Percentiles rank a stretch among this genome's conserved stretches.
Evolutionary conservation across 2,888 invertebrate species (phyloP).

Genomic region (Andrena marginata): DNA sequence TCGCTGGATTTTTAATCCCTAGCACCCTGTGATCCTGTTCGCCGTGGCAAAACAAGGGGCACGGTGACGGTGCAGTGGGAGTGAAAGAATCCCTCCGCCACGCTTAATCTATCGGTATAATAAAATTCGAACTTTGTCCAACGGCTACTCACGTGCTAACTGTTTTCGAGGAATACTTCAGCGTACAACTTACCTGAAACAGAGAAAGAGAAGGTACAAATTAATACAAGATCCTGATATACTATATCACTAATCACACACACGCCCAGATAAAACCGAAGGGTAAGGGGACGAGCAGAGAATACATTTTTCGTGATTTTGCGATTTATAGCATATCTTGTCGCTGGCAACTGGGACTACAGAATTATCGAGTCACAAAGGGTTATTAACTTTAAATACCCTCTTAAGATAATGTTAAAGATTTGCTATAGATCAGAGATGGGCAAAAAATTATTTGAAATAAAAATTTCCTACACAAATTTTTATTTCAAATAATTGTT

Average conservation of each 20-base stretch:
- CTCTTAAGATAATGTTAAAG: no score
- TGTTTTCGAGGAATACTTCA: neutral
- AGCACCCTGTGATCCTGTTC: neutral
- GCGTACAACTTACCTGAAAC: slow-evolving; percentile 47
- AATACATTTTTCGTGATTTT: no score
- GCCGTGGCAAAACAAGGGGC: neutral
- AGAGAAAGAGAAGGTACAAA: neutral
- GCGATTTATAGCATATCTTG: no score
- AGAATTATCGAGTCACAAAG: no score
- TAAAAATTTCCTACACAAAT: no score
- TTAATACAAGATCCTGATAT: neutral
- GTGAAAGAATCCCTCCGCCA: neutral
- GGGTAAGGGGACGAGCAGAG: no score
- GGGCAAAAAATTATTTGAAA: no score
- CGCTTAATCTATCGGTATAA: neutral
- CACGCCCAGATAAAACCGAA: no score
- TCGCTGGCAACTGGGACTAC: no score
- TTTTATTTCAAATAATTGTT: no score
- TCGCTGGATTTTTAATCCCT: neutral
- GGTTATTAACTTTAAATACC: no score
- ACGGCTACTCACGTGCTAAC: slow-evolving; percentile 28
- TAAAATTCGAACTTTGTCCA: slow-evolving; percentile 4
- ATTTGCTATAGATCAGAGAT: no score
- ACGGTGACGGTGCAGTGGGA: neutral
- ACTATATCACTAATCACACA: neutral